phyloP scores from a whole-genome alignment of 2,888 invertebrate species.

The Eugnorisma glareosa region DNA sequence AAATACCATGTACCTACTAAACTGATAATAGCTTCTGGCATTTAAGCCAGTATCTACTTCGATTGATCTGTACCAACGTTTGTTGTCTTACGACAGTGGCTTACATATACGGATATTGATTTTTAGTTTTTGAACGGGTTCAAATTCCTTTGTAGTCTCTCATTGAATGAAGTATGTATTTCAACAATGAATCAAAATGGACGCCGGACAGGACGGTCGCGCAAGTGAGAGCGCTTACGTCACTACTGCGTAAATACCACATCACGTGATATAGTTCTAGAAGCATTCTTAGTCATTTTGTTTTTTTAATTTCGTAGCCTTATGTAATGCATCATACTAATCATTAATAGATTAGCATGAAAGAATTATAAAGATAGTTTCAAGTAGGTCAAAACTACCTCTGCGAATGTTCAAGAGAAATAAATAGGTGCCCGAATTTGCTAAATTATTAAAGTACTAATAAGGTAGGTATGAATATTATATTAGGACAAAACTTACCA shows the following conservation, averaged over 20 bases:
- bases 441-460: slow-evolving; percentile 25
- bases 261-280: slow-evolving; percentile 55
- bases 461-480: slow-evolving; percentile 33
- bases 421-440: background rate
- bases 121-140: background rate
- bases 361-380: background rate
- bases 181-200: slow-evolving; percentile 57
- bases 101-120: background rate
- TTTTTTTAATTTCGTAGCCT: background rate
- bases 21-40: background rate
- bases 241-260: slow-evolving; percentile 16
- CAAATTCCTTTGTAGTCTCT: background rate
- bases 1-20: background rate
- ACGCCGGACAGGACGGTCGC: slow-evolving; percentile 19
- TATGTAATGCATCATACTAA: background rate
- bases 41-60: background rate
- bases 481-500: slow-evolving; percentile 81
- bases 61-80: background rate
- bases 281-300: slow-evolving; percentile 11
- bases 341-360: slow-evolving; percentile 12
- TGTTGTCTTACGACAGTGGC: background rate
- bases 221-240: slow-evolving; percentile 43
- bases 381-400: background rate
- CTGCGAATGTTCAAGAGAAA: background rate
- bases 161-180: background rate